A percentile compares a stretch with the other conserved stretches of the same genome.
phyloP scores from a whole-genome alignment of 2,888 invertebrate species.

The Pristionchus arcanus region DNA sequence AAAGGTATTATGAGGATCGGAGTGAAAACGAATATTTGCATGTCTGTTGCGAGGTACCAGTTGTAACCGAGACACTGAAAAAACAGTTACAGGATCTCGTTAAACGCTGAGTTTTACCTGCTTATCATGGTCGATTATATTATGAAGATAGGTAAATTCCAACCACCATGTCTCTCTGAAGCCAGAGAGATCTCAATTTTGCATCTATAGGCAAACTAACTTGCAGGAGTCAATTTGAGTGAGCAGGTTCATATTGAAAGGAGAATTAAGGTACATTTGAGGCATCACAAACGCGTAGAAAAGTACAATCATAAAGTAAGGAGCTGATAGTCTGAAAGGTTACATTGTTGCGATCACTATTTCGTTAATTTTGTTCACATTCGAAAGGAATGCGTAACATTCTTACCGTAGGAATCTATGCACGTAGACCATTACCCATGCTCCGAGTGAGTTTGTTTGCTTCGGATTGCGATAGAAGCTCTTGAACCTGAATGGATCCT shows the following conservation, averaged over 20 bases:
- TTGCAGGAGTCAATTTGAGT: background rate
- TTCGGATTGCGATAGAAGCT: slow-evolving; percentile 52
- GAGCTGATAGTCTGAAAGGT: background rate
- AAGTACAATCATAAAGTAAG: background rate
- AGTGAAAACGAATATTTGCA: slow-evolving; percentile 58
- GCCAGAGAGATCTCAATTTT: background rate
- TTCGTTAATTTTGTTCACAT: too few relatives aligned
- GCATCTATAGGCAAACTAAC: background rate
- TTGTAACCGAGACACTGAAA: slow-evolving; percentile 53
- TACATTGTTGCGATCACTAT: too few relatives aligned
- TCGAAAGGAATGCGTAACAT: too few relatives aligned
- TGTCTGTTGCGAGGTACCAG: slow-evolving; percentile 57
- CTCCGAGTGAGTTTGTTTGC: slow-evolving; percentile 51
- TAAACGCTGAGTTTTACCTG: background rate
- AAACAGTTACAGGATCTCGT: background rate
- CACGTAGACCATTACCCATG: slow-evolving; percentile 60
- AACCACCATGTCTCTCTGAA: slow-evolving; percentile 34
- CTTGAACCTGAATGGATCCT: slow-evolving; percentile 61
- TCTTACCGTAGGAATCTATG: slow-evolving; percentile 58
- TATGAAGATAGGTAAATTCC: slow-evolving; percentile 9
- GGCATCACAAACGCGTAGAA: slow-evolving; percentile 7
- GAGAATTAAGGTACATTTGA: background rate
- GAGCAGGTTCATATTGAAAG: background rate
- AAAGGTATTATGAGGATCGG: slow-evolving; percentile 56
- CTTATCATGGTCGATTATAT: background rate